Conservation (phyloP, 1,140 invertebrate species). For the Littorina saxatilis region DNA sequence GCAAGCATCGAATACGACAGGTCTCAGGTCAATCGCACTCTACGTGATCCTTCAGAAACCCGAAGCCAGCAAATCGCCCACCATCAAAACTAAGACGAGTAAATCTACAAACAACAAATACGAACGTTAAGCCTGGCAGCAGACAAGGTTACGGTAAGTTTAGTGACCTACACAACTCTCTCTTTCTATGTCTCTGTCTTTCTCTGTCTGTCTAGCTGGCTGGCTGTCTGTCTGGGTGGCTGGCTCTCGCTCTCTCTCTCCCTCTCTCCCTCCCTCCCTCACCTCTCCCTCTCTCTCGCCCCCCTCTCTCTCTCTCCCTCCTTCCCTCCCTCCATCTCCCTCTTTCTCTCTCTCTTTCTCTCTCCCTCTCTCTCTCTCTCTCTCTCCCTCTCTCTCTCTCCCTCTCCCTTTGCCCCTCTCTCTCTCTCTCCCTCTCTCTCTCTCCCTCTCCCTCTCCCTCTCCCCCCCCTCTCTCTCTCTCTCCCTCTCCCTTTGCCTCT, state of each 20-base stretch:
- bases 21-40: too few species aligned
- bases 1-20: too few species aligned
- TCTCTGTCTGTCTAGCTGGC: not conserved
- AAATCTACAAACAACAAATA: too few species aligned
- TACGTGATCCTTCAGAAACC: too few species aligned
- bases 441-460: not conserved
- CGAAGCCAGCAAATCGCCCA: too few species aligned
- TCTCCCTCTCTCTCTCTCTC: not conserved
- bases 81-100: too few species aligned
- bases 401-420: not conserved
- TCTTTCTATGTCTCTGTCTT: not conserved
- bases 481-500: too few species aligned
- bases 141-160: too few species aligned
- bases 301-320: slow-evolving; percentile 7
- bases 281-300: not conserved
- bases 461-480: not conserved
- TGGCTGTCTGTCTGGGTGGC: not conserved
- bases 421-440: not conserved
- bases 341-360: not conserved
- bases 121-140: too few species aligned
- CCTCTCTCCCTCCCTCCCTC: not conserved
- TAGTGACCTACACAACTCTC: too few species aligned
- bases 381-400: not conserved
- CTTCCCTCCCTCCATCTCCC: not conserved
- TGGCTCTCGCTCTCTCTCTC: not conserved